These are phyloP conservation scores for Laspeyria flexula DNA, from an alignment of 2,888 invertebrate genomes.

Conservation along the genomic window DNA sequence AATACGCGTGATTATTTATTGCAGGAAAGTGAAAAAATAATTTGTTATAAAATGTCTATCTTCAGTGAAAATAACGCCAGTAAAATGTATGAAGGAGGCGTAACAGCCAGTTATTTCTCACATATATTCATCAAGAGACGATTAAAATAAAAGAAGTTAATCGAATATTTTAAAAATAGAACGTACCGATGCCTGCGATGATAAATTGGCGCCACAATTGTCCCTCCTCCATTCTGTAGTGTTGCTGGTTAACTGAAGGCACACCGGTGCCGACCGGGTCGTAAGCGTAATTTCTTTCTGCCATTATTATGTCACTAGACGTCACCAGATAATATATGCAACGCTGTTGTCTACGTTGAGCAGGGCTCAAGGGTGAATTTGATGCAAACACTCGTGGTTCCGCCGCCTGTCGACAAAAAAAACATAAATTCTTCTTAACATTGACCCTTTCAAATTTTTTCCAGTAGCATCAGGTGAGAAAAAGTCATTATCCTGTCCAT, in stretches of 20 bases:
- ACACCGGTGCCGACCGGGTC: conserved; percentile 76
- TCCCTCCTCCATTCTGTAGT: conserved; percentile 86
- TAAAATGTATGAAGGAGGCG: too few relatives aligned
- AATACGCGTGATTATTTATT: too few relatives aligned
- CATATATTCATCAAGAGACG: not conserved
- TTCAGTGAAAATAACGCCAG: too few relatives aligned
- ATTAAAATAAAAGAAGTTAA: not conserved
- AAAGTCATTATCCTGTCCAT: too few relatives aligned
- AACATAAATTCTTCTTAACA: too few relatives aligned
- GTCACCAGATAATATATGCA: conserved; percentile 53
- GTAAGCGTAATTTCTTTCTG: conserved; percentile 76
- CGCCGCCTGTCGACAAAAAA: conserved; percentile 36
- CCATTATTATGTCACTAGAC: conserved; percentile 78
- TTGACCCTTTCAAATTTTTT: too few relatives aligned
- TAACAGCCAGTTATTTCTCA: not conserved
- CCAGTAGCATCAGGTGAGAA: too few relatives aligned
- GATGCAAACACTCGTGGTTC: conserved; percentile 32
- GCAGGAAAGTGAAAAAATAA: too few relatives aligned
- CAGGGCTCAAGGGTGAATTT: conserved; percentile 29
- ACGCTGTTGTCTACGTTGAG: conserved; percentile 40
- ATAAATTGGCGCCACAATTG: conserved; percentile 88
- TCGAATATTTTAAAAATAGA: conserved; percentile 10
- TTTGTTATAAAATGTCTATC: too few relatives aligned
- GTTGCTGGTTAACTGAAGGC: conserved; percentile 69
- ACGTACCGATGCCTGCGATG: conserved; percentile 88